These are phyloP conservation scores for Phaonia tiefii DNA, from an alignment of 2,888 invertebrate genomes.

Conservation along the genomic window DNA sequence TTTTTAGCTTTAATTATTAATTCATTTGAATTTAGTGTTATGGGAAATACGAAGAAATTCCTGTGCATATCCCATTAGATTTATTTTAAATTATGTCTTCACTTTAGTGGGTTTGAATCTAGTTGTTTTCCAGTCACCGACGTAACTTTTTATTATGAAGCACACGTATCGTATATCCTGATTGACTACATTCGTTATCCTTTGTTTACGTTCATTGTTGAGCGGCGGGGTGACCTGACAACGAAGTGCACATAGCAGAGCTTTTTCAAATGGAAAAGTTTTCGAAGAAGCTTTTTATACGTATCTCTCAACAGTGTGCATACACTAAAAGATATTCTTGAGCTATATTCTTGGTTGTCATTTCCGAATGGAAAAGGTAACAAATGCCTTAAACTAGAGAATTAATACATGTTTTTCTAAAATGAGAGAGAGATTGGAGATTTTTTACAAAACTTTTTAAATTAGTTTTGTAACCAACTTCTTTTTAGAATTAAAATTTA, in stretches of 20 bases:
- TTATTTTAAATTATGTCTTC: too few relatives aligned
- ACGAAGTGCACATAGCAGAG: constrained; percentile 18
- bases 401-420: too few relatives aligned
- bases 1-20: constrained; percentile 23
- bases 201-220: constrained; percentile 63
- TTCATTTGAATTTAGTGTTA: constrained; percentile 10
- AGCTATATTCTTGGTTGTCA: neutral
- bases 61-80: too few relatives aligned
- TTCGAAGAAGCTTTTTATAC: constrained; percentile 20
- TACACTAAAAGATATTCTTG: constrained; percentile 27
- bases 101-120: too few relatives aligned
- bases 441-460: too few relatives aligned
- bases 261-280: constrained; percentile 39
- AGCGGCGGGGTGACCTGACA: constrained; percentile 32
- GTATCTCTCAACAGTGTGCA: constrained; percentile 34
- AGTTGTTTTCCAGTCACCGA: constrained; percentile 31
- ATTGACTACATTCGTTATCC: constrained; percentile 36
- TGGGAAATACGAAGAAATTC: too few relatives aligned
- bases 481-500: too few relatives aligned
- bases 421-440: too few relatives aligned
- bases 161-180: too few relatives aligned
- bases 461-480: too few relatives aligned
- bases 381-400: too few relatives aligned
- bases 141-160: constrained; percentile 30
- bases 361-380: too few relatives aligned